Conservation (phyloP, 2,888 invertebrate species). For the Tinea trinotella region DNA sequence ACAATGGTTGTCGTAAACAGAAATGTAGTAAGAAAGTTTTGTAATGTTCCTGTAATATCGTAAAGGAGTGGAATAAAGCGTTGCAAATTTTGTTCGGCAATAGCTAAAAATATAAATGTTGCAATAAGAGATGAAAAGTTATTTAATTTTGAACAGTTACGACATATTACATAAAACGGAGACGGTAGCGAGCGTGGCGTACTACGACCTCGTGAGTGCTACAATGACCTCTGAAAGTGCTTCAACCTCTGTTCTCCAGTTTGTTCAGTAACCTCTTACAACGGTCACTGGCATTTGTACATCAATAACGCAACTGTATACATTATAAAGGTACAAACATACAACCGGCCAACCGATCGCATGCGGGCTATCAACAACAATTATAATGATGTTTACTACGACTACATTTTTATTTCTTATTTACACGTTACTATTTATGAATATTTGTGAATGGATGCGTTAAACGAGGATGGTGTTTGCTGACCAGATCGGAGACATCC, state of each 20-base stretch:
- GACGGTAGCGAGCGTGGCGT: background rate
- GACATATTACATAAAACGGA: conserved; percentile 9
- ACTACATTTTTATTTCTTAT: background rate
- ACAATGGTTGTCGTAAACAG: conserved; percentile 4
- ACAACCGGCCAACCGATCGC: background rate
- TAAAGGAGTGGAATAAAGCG: too few relatives aligned
- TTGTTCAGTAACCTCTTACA: conserved; percentile 17
- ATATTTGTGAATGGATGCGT: too few relatives aligned
- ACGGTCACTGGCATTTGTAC: conserved; percentile 16
- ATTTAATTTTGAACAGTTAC: conserved; percentile 13
- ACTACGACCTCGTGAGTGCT: conserved; percentile 16
- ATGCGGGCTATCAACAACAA: background rate
- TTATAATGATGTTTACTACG: conserved; percentile 2
- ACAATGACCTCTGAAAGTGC: conserved; percentile 18
- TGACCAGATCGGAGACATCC: too few relatives aligned
- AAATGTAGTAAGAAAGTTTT: background rate
- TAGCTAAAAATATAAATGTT: background rate
- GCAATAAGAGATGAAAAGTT: conserved; percentile 10
- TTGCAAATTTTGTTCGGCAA: too few relatives aligned
- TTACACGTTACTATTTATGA: background rate
- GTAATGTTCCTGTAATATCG: background rate
- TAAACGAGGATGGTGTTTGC: too few relatives aligned
- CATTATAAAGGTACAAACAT: background rate
- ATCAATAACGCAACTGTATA: conserved; percentile 4
- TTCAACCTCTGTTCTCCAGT: conserved; percentile 8